Evolutionary conservation across 2,888 invertebrate species (phyloP).

Genomic region (Netelia melanura): DNA sequence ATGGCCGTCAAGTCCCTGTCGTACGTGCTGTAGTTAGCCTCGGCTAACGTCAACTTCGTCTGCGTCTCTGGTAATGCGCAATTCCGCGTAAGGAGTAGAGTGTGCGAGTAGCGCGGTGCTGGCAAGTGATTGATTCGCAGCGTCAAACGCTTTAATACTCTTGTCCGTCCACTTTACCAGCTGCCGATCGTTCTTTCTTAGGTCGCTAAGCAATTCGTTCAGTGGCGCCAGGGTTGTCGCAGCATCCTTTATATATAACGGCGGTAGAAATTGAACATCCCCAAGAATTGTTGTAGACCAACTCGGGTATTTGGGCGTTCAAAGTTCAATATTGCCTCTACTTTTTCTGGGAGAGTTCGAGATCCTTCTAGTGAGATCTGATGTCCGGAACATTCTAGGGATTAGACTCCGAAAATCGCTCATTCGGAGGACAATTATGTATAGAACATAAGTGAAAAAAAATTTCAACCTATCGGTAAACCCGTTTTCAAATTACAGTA

Average conservation of each 20-base stretch:
- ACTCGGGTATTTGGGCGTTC: constrained; percentile 41
- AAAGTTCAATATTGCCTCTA: constrained; percentile 46
- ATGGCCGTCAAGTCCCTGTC: constrained; percentile 68
- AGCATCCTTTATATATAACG: constrained; percentile 55
- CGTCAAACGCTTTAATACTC: constrained; percentile 62
- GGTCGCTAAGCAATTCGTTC: constrained; percentile 59
- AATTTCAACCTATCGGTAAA: too few species aligned
- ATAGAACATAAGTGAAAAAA: too few species aligned
- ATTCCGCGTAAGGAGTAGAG: constrained; percentile 42
- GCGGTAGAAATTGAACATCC: constrained; percentile 48
- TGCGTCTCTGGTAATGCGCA: constrained; percentile 59
- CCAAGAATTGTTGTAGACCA: constrained; percentile 57
- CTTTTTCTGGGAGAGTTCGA: constrained; percentile 50
- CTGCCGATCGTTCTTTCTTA: constrained; percentile 68
- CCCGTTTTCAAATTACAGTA: too few species aligned
- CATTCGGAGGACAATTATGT: too few species aligned
- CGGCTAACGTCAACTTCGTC: constrained; percentile 56
- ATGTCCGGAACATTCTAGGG: constrained; percentile 62
- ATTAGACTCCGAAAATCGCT: neutral
- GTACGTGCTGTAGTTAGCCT: constrained; percentile 71
- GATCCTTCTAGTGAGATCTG: constrained; percentile 44
- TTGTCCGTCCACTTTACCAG: constrained; percentile 66
- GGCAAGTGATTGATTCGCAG: constrained; percentile 53
- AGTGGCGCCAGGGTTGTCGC: constrained; percentile 65
- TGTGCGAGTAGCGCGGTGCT: constrained; percentile 59